These are phyloP conservation scores for Synergus umbraculus DNA, from an alignment of 2,888 invertebrate species.

Conservation along the genomic window DNA sequence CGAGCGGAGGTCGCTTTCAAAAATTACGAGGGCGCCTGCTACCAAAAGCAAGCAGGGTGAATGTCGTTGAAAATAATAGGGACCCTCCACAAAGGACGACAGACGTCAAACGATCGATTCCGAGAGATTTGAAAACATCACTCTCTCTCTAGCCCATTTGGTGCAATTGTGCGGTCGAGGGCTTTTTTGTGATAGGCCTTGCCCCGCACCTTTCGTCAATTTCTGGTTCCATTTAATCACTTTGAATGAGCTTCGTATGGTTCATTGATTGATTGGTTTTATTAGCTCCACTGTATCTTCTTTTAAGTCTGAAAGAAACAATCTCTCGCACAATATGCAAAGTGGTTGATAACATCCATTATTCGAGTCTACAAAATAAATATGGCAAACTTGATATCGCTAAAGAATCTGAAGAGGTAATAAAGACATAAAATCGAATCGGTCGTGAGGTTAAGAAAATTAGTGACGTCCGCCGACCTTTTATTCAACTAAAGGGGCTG, in stretches of 20 bases:
- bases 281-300: neutral
- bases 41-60: constrained; percentile 58
- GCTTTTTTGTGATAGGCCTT: neutral
- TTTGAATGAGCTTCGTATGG: neutral
- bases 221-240: neutral
- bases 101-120: constrained; percentile 39
- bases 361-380: no score
- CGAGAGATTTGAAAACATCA: constrained; percentile 26
- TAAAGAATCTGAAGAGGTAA: neutral
- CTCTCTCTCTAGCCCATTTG: neutral
- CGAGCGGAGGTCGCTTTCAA: constrained; percentile 59
- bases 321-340: no score
- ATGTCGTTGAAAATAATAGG: constrained; percentile 63
- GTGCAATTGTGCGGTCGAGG: constrained; percentile 38
- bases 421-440: neutral
- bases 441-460: neutral
- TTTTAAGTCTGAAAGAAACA: neutral
- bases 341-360: no score
- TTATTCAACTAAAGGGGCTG: neutral
- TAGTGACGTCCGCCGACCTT: neutral
- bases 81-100: constrained; percentile 42
- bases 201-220: constrained; percentile 5
- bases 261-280: neutral
- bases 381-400: neutral
- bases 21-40: constrained; percentile 62